A percentile compares a stretch with the other conserved stretches of the same genome.
Evolutionary conservation across 2,113 vertebrate species (phyloP).

Genomic region (Tinamus guttatus): DNA sequence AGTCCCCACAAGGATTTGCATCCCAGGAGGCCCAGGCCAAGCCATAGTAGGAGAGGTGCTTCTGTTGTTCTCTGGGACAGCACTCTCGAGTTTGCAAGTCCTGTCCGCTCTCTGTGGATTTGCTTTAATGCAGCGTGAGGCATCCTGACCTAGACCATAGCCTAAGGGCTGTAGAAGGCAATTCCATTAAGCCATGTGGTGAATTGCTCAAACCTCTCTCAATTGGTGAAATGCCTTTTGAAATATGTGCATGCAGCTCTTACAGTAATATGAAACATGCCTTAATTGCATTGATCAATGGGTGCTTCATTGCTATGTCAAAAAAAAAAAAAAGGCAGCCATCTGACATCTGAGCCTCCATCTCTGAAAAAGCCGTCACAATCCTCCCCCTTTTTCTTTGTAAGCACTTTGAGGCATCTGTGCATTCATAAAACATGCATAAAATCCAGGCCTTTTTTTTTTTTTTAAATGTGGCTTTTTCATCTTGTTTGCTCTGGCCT

Average conservation of each 20-base stretch:
- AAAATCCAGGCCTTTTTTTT: conserved; percentile 70
- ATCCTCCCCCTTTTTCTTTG: neutral
- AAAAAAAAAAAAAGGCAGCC: neutral
- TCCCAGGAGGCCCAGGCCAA: neutral
- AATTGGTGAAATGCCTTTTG: neutral
- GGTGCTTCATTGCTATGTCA: neutral
- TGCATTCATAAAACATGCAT: conserved; percentile 62
- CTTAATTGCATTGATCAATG: conserved; percentile 1
- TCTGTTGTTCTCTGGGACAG: neutral
- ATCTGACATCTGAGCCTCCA: neutral
- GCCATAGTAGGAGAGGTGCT: neutral
- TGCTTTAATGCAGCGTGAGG: too few species aligned
- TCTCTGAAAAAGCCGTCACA: neutral
- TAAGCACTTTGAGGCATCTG: conserved; percentile 61
- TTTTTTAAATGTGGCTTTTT: conserved; percentile 76
- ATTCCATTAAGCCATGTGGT: neutral
- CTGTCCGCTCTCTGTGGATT: too few species aligned
- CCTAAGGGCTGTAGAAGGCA: neutral
- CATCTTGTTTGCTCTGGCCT: conserved; percentile 79
- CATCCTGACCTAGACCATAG: too few species aligned
- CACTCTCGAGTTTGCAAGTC: neutral
- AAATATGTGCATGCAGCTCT: neutral
- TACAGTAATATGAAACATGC: neutral
- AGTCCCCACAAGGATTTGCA: neutral
- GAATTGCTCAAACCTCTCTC: neutral